A percentile compares a stretch with the other conserved stretches of the same genome.
Evolutionary conservation across 2,113 vertebrate genomes (phyloP).

Genomic region (Chitala chitala): DNA sequence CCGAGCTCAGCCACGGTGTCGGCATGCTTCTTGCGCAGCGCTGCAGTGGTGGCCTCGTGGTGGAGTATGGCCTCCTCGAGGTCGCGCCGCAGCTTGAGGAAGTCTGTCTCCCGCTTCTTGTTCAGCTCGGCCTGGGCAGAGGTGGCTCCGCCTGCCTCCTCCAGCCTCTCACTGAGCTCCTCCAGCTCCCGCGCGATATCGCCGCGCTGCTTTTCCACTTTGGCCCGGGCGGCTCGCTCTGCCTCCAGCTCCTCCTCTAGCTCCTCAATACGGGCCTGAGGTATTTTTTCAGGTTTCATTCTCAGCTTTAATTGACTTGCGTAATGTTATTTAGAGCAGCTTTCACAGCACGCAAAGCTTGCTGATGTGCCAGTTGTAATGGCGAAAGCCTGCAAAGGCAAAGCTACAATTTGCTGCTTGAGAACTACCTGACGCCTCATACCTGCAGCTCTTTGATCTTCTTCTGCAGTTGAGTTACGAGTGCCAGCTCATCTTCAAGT

Average conservation of each 20-base stretch:
- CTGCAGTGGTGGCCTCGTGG: slow-evolving; percentile 68
- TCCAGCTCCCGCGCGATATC: slow-evolving; percentile 85
- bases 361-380: neutral
- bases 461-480: slow-evolving; percentile 80
- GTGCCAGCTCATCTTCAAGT: slow-evolving; percentile 80
- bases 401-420: neutral
- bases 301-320: neutral
- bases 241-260: slow-evolving; percentile 89
- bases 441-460: slow-evolving; percentile 93
- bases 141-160: slow-evolving; percentile 77
- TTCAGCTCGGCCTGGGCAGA: slow-evolving; percentile 76
- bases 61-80: slow-evolving; percentile 82
- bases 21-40: slow-evolving; percentile 78
- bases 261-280: slow-evolving; percentile 80
- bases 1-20: slow-evolving; percentile 74
- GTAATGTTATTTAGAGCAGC: neutral
- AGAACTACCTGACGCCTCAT: neutral
- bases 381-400: neutral
- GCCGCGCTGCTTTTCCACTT: slow-evolving; percentile 79
- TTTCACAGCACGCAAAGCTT: neutral
- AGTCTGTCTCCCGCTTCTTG: slow-evolving; percentile 80
- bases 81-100: slow-evolving; percentile 76
- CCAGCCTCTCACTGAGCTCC: slow-evolving; percentile 81
- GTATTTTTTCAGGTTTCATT: neutral
- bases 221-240: slow-evolving; percentile 72